Percentiles rank a stretch among this genome's conserved stretches.
Conservation (phyloP, 2,888 invertebrate genomes). For the Platerodrilus igneus region DNA sequence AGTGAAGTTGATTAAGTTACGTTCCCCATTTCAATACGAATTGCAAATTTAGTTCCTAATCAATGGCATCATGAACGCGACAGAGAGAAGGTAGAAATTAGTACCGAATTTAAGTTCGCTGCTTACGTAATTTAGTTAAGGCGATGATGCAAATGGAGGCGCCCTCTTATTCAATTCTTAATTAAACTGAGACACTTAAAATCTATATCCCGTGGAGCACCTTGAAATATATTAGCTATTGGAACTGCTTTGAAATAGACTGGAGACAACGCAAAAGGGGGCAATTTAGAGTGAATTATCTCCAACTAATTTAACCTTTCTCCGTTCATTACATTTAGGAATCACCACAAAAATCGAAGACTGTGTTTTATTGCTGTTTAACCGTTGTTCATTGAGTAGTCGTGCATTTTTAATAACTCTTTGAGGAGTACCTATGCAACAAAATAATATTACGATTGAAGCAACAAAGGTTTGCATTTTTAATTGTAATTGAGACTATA, state of each 20-base stretch:
- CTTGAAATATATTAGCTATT: slow-evolving; percentile 22
- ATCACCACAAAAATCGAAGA: too few relatives aligned
- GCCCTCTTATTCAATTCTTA: slow-evolving; percentile 30
- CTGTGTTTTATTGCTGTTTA: too few relatives aligned
- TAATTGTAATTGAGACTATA: too few relatives aligned
- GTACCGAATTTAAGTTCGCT: slow-evolving; percentile 20
- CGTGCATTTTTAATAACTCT: too few relatives aligned
- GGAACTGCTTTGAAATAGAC: slow-evolving; percentile 17
- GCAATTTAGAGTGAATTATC: slow-evolving; percentile 17
- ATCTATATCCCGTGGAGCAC: slow-evolving; percentile 29
- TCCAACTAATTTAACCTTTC: too few relatives aligned
- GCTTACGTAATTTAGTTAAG: slow-evolving; percentile 26
- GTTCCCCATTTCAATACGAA: slow-evolving; percentile 13
- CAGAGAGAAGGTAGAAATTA: slow-evolving; percentile 21
- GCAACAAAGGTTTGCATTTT: too few relatives aligned
- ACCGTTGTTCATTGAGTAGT: too few relatives aligned
- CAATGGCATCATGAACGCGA: slow-evolving; percentile 14
- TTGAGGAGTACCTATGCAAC: too few relatives aligned
- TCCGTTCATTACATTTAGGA: too few relatives aligned
- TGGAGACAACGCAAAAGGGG: slow-evolving; percentile 11
- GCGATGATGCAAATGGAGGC: slow-evolving; percentile 32
- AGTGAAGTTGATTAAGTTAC: slow-evolving; percentile 11
- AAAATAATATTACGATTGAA: too few relatives aligned
- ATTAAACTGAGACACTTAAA: slow-evolving; percentile 34
- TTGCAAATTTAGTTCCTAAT: slow-evolving; percentile 14